These are phyloP conservation scores for Petrocephalus microphthalmus DNA, from an alignment of 2,113 vertebrate species.

Conservation along the genomic window DNA sequence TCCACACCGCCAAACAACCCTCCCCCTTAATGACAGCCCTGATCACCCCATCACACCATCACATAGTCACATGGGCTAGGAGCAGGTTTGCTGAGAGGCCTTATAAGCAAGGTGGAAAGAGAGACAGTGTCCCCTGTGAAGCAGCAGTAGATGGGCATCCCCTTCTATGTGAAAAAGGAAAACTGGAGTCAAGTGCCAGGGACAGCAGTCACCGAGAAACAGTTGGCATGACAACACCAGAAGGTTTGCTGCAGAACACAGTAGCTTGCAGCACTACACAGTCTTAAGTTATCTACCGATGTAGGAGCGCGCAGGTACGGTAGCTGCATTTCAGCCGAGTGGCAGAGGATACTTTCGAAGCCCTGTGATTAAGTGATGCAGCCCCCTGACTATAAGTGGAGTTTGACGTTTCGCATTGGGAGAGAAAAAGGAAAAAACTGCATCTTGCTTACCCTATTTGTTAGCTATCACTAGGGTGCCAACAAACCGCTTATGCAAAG, in stretches of 20 bases:
- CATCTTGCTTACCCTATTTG: neutral
- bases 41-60: neutral
- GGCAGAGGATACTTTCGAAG: neutral
- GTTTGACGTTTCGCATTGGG: neutral
- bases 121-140: neutral
- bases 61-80: neutral
- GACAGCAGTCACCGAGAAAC: neutral
- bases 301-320: neutral
- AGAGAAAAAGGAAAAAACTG: neutral
- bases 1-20: neutral
- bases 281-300: neutral
- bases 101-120: neutral
- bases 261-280: neutral
- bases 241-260: neutral
- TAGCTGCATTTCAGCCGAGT: neutral
- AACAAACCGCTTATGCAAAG: neutral
- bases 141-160: neutral
- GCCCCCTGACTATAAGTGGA: neutral
- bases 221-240: slow-evolving; percentile 9
- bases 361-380: neutral
- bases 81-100: neutral
- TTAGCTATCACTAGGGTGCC: neutral
- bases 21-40: neutral
- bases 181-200: neutral
- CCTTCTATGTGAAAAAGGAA: neutral